phyloP scores from a whole-genome alignment of 2,113 vertebrate species.

The Chaetodon auriga region DNA sequence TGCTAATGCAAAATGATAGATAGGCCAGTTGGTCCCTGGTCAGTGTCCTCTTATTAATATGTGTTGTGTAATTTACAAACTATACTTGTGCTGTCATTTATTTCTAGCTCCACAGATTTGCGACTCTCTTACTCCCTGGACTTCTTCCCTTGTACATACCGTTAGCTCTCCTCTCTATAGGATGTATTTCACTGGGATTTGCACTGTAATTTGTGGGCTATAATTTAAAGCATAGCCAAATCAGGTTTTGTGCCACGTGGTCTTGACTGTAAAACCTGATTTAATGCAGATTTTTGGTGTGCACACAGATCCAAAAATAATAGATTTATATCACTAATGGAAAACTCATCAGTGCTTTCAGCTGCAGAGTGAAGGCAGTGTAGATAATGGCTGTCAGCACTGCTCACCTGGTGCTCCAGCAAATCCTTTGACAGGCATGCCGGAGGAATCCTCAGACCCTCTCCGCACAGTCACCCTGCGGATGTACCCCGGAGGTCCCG shows the following conservation, averaged over 20 bases:
- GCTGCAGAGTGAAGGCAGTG: not conserved
- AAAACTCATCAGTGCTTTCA: not conserved
- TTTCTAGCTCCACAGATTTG: no score
- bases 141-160: no score
- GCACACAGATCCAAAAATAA: not conserved
- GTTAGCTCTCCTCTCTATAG: no score
- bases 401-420: slow-evolving; percentile 92
- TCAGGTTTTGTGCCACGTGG: not conserved
- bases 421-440: slow-evolving; percentile 85
- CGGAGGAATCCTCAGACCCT: slow-evolving; percentile 79
- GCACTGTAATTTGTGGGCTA: not conserved
- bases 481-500: slow-evolving; percentile 90
- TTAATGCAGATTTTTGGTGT: not conserved
- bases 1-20: no score
- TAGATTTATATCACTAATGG: not conserved
- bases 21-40: no score
- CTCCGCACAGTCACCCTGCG: slow-evolving; percentile 84
- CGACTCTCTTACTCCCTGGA: no score
- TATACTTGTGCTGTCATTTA: no score
- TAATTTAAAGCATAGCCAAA: not conserved
- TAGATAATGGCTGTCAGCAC: not conserved
- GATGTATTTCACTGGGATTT: not conserved
- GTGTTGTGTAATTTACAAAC: no score
- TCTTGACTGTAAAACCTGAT: not conserved
- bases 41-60: no score